Evolutionary conservation across 2,113 vertebrate genomes (phyloP).

Genomic region (Naja naja): DNA sequence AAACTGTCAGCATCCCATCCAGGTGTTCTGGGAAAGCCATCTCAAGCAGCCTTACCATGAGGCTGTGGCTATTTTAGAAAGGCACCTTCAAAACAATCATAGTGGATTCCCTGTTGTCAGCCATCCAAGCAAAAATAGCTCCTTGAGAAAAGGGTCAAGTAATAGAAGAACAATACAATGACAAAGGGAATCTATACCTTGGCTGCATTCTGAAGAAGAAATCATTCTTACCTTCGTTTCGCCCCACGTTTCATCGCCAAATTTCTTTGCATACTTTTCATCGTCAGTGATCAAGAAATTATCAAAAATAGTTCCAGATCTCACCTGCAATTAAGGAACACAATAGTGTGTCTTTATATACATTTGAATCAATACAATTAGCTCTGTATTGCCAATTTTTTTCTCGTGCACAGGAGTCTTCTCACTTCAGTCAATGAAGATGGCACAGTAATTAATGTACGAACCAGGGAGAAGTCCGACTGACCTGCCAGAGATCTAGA

Average conservation of each 20-base stretch:
- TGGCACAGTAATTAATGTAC: not conserved
- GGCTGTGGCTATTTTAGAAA: not conserved
- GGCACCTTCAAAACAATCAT: not conserved
- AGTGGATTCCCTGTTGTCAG: not conserved
- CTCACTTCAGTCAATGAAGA: not conserved
- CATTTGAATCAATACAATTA: not conserved
- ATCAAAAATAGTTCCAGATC: constrained; percentile 87
- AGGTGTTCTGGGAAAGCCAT: not conserved
- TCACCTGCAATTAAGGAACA: constrained; percentile 66
- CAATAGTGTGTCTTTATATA: not conserved
- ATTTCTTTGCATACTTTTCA: constrained; percentile 77
- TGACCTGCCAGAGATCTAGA: constrained; percentile 88
- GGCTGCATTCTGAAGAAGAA: not conserved
- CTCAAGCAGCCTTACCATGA: not conserved
- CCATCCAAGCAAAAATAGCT: not conserved
- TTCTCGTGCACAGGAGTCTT: too few species aligned
- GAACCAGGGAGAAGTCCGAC: not conserved
- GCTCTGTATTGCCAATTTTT: not conserved
- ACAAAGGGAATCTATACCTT: not conserved
- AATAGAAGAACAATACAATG: not conserved
- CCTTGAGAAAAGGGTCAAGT: not conserved
- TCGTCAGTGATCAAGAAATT: constrained; percentile 82
- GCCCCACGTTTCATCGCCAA: constrained; percentile 80
- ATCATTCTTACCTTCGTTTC: constrained; percentile 72
- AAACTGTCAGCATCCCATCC: not conserved